Percentiles rank a stretch among this genome's conserved stretches.
Evolutionary conservation across 2,797 vertebrate genomes (phyloP).

Genomic region (Peromyscus eremicus): DNA sequence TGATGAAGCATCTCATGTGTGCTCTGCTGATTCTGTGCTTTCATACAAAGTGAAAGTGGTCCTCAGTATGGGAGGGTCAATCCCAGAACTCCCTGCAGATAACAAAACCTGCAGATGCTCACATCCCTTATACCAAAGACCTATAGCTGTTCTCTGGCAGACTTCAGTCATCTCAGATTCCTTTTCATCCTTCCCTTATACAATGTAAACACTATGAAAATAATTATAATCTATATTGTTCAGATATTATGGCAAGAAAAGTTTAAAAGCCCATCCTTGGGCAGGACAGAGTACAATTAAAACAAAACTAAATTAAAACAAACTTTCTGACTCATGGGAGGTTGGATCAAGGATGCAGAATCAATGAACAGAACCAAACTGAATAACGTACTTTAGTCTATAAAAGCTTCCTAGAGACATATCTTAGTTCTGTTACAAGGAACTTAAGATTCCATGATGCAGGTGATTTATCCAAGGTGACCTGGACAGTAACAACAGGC

Average conservation of each 20-base stretch:
- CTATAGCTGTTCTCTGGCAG: not conserved
- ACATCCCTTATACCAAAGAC: not conserved
- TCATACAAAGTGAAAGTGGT: not conserved
- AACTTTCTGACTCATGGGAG: not conserved
- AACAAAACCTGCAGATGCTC: not conserved
- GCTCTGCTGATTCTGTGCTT: not conserved
- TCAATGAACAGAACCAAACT: no score
- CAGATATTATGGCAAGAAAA: not conserved
- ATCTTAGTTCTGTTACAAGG: slow-evolving; percentile 6
- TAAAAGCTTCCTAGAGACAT: not conserved
- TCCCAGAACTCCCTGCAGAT: not conserved
- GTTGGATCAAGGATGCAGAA: not conserved
- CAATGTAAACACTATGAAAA: not conserved
- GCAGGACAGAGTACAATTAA: not conserved
- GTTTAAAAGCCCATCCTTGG: not conserved
- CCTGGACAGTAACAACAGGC: not conserved
- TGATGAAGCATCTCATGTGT: not conserved
- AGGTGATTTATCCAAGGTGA: not conserved
- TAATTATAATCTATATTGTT: not conserved
- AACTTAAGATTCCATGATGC: not conserved
- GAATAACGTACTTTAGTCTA: not conserved
- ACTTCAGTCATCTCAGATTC: not conserved
- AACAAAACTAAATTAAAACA: not conserved
- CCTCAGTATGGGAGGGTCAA: no score
- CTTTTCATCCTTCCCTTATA: not conserved